A percentile compares a stretch with the other conserved stretches of the same genome.
phyloP scores from a whole-genome alignment of 2,113 vertebrate species.

The Tyto alba region DNA sequence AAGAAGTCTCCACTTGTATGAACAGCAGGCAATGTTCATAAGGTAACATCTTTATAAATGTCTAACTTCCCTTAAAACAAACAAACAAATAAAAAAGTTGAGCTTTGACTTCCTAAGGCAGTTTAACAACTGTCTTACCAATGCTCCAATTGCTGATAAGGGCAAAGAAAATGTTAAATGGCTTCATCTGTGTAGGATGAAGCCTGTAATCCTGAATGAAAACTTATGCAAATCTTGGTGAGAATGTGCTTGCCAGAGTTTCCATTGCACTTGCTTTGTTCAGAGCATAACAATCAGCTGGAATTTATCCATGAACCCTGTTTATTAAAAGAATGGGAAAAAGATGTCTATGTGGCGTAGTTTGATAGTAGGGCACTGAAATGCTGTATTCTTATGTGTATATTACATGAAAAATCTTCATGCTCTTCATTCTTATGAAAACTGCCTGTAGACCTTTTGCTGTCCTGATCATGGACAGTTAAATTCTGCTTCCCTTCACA shows the following conservation, averaged over 20 bases:
- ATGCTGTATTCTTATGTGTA: fast-evolving
- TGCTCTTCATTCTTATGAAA: neutral
- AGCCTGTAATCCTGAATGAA: neutral
- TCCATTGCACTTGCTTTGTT: neutral
- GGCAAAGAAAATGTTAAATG: neutral
- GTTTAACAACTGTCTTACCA: neutral
- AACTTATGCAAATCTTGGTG: neutral
- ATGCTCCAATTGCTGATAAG: neutral
- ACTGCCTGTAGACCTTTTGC: neutral
- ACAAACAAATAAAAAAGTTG: neutral
- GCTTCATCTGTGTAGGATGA: neutral
- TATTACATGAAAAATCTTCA: neutral
- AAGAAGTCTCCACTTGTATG: neutral
- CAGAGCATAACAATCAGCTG: neutral
- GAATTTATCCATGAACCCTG: neutral
- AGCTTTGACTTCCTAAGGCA: neutral
- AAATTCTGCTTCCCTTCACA: neutral
- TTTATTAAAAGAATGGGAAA: neutral
- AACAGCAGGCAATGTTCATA: neutral
- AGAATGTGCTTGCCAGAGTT: neutral
- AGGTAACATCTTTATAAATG: neutral
- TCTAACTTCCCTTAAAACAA: neutral
- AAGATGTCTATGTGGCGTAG: neutral
- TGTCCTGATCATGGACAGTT: neutral
- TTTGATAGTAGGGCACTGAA: neutral